Percentiles rank a stretch among this genome's conserved stretches.
Conservation (phyloP, 2,888 invertebrate species). For the Drosophila mimetica region DNA sequence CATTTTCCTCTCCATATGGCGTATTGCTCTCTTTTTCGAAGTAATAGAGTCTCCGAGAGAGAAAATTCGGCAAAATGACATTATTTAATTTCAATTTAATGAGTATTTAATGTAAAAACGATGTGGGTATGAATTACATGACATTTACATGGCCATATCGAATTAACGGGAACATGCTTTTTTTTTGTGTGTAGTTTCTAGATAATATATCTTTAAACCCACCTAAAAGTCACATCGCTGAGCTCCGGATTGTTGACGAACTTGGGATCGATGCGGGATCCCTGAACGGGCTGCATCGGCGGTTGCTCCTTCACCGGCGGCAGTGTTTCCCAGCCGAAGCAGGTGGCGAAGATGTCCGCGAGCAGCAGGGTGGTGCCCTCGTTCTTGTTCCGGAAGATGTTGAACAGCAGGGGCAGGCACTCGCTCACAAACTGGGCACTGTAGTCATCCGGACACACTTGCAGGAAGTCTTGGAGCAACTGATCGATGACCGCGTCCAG, state of each 20-base stretch:
- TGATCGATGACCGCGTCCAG: conserved; percentile 94
- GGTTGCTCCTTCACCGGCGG: conserved; percentile 89
- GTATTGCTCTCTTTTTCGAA: too few species aligned
- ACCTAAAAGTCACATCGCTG: conserved; percentile 95
- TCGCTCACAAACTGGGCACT: conserved; percentile 95
- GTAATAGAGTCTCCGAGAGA: too few species aligned
- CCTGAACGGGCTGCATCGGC: conserved; percentile 86
- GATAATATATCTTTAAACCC: conserved; percentile 12
- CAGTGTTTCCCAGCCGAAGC: conserved; percentile 94
- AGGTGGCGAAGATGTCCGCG: conserved; percentile 95
- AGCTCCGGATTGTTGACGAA: conserved; percentile 97
- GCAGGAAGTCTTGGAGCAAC: conserved; percentile 93
- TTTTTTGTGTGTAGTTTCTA: too few species aligned
- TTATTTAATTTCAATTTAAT: too few species aligned
- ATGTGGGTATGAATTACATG: too few species aligned
- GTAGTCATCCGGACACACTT: conserved; percentile 95
- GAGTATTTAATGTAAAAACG: too few species aligned
- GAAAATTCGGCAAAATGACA: too few species aligned
- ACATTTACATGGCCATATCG: too few species aligned
- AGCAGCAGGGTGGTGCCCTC: conserved; percentile 94
- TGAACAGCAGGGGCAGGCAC: conserved; percentile 94
- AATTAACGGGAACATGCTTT: too few species aligned
- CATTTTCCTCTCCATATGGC: too few species aligned
- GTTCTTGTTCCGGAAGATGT: conserved; percentile 96
- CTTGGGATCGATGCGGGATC: conserved; percentile 94